Evolutionary conservation across 1,140 invertebrate species (phyloP).

Genomic region (Eufriesea mexicana): DNA sequence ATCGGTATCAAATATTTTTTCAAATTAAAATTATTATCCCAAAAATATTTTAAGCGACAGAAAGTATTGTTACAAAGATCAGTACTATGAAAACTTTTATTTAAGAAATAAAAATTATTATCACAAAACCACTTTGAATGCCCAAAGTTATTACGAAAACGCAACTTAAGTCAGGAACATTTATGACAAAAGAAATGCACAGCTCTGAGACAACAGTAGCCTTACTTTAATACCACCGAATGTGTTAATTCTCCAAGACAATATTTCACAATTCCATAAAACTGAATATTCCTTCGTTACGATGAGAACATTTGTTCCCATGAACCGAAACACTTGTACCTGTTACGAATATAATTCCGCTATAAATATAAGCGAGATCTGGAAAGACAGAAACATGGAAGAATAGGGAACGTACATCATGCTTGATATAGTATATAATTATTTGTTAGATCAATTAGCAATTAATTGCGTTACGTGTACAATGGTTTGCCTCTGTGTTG

Average conservation of each 20-base stretch:
- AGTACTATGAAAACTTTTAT: too few species aligned
- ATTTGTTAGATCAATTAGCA: slow-evolving; percentile 45
- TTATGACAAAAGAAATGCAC: too few species aligned
- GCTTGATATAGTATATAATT: slow-evolving; percentile 28
- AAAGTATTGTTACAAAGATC: too few species aligned
- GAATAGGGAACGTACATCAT: background rate
- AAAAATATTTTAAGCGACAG: too few species aligned
- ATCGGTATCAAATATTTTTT: too few species aligned
- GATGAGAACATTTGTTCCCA: background rate
- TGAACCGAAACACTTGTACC: background rate
- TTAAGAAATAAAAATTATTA: too few species aligned
- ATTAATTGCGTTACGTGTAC: slow-evolving; percentile 54
- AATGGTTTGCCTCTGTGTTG: background rate
- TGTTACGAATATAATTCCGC: too few species aligned
- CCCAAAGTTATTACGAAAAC: too few species aligned
- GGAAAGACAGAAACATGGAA: background rate
- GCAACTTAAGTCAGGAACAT: too few species aligned
- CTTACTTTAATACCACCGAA: background rate
- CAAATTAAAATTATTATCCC: too few species aligned
- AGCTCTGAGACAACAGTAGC: too few species aligned
- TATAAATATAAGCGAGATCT: background rate
- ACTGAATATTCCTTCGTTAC: background rate
- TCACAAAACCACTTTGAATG: too few species aligned
- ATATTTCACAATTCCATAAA: background rate
- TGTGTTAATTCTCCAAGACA: background rate